A percentile compares a stretch with the other conserved stretches of the same genome.
Conservation (phyloP, 2,797 vertebrate species). For the Pseudomugil gertrudae region DNA sequence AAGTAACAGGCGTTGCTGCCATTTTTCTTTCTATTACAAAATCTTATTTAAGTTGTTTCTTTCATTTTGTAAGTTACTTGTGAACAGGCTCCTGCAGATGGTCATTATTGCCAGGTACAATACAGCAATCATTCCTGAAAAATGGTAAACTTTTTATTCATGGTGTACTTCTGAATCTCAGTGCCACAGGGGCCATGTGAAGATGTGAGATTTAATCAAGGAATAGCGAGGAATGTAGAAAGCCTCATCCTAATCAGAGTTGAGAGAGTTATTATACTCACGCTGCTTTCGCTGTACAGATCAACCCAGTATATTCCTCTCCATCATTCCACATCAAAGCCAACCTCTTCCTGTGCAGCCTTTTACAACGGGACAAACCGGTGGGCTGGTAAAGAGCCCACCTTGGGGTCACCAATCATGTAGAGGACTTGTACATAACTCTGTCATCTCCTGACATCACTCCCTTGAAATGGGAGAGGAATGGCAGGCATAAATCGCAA, state of each 20-base stretch:
- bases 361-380: slow-evolving; percentile 41
- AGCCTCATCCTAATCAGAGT: slow-evolving; percentile 72
- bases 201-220: slow-evolving; percentile 79
- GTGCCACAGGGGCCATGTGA: slow-evolving; percentile 58
- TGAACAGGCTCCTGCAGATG: slow-evolving; percentile 39
- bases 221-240: slow-evolving; percentile 60
- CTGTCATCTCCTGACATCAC: slow-evolving; percentile 77
- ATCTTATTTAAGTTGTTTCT: slow-evolving; percentile 14
- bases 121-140: slow-evolving; percentile 72
- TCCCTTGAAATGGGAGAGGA: slow-evolving; percentile 78
- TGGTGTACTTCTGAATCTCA: slow-evolving; percentile 37
- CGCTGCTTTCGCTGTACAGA: slow-evolving; percentile 33
- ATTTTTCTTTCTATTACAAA: slow-evolving; percentile 13
- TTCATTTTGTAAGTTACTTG: slow-evolving; percentile 38
- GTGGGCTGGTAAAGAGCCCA: slow-evolving; percentile 61
- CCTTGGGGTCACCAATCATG: slow-evolving; percentile 76
- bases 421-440: slow-evolving; percentile 74
- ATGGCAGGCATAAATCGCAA: slow-evolving; percentile 77
- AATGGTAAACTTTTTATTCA: slow-evolving; percentile 72
- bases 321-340: slow-evolving; percentile 47
- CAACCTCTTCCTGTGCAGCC: slow-evolving; percentile 35
- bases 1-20: slow-evolving; percentile 34
- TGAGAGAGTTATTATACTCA: slow-evolving; percentile 67
- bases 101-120: slow-evolving; percentile 69
- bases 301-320: slow-evolving; percentile 28